phyloP scores from a whole-genome alignment of 2,797 vertebrate genomes.

The Paedocypris micromegethes region DNA sequence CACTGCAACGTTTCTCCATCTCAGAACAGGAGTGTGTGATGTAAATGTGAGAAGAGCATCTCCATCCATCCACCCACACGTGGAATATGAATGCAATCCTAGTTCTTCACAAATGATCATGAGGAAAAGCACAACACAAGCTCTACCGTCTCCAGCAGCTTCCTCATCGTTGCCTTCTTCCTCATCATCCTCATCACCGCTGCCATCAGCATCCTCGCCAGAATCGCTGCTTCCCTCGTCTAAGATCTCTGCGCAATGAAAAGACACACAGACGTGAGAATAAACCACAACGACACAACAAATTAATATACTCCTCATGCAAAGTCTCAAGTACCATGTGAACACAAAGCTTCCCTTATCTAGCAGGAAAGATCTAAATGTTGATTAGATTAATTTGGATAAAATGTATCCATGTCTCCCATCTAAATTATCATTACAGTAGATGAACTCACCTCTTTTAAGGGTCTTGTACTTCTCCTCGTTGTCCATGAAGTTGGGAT shows the following conservation, averaged over 20 bases:
- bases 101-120: background rate
- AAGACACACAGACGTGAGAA: background rate
- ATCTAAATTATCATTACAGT: no score
- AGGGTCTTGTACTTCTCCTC: constrained; percentile 94
- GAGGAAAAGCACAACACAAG: background rate
- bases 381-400: no score
- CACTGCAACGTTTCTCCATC: no score
- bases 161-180: constrained; percentile 71
- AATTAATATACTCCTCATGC: no score
- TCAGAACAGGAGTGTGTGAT: no score
- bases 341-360: no score
- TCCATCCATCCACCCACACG: no score
- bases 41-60: no score
- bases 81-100: background rate
- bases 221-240: constrained; percentile 94
- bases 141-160: constrained; percentile 59
- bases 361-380: no score
- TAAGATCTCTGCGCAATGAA: constrained; percentile 80
- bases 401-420: no score
- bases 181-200: constrained; percentile 79
- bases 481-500: constrained; percentile 90
- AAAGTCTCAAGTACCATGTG: no score
- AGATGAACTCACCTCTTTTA: constrained; percentile 79
- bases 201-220: constrained; percentile 80
- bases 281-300: background rate